These are phyloP conservation scores for Pyrrhia umbra DNA, from an alignment of 2,888 invertebrate species.

Conservation along the genomic window DNA sequence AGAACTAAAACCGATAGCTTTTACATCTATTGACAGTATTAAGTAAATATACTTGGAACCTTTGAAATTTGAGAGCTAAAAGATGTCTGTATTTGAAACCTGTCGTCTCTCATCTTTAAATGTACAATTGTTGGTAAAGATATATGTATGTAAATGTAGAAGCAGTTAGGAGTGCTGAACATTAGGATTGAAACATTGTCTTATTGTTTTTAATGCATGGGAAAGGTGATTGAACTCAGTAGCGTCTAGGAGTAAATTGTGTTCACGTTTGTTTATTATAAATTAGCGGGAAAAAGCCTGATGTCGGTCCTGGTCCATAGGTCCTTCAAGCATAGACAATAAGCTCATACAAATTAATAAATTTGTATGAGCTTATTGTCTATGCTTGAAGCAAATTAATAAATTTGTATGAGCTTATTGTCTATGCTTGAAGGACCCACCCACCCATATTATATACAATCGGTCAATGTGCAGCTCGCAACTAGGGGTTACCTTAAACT, in stretches of 20 bases:
- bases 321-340: too few species aligned
- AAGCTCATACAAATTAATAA: too few species aligned
- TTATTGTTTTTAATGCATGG: background rate
- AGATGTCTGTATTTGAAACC: background rate
- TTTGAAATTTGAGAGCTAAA: background rate
- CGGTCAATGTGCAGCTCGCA: too few species aligned
- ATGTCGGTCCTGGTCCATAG: too few species aligned
- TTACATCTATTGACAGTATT: background rate
- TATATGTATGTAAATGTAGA: too few species aligned
- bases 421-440: too few species aligned
- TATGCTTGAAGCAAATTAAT: too few species aligned
- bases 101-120: background rate
- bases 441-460: too few species aligned
- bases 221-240: background rate
- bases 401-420: too few species aligned
- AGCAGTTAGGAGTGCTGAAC: background rate
- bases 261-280: background rate
- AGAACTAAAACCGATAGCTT: background rate
- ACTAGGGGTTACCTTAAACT: too few species aligned
- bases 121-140: background rate
- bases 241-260: background rate
- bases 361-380: too few species aligned
- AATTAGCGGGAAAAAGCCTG: background rate
- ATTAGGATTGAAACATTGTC: background rate
- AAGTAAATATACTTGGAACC: too few species aligned